Evolutionary conservation across 92 coral and sea anemone genomes (phyloP), one percentile per base, ranked within the genome.

Genomic region (Muricea muricata): DNA sequence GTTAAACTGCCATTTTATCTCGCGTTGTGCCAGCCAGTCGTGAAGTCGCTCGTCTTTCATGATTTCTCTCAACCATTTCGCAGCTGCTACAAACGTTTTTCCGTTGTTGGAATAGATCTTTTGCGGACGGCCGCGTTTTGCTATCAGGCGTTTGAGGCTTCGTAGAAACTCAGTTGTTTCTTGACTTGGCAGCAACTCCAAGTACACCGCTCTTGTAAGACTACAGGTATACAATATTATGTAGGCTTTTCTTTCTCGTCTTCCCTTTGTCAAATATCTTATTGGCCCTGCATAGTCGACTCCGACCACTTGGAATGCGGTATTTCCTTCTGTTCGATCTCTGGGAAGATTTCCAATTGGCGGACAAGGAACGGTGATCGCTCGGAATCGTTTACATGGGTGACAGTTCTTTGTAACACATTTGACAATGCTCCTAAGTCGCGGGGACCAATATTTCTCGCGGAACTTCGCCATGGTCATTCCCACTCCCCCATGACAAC

Each of bases 81-180:
- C 81, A 1, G 91, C 91, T n/a, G n/a, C n/a, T n/a, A n/a, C n/a
- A n/a, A n/a, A n/a, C n/a, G n/a, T n/a, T n/a, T n/a, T n/a, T n/a
- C 82, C 91, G 20, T 84, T 91, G 72, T 87, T 84, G 1, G 89
- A 91, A 28, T 87, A 91, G 54, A 91, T 63, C 87, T 91, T 91
- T 33, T 65, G 65, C 5, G 91, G 89, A 18, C 93, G 47, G 12
- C 90, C 88, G 24, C 88, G 31, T 58, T 90, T 68, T 0, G 88
- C 93, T 25, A 80, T 84, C 69, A 91, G 60, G 8, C 85, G 89
- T 61, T 84, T 84, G 1, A 91, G 56, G 32, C 79, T 31, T 24
- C 24, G 55, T 23, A 78, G 37, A n/a, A 87, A 84, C 20, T 31
- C 84, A 12, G 58, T 73, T 0, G 84, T 77, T 31, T 39, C 41